Evolutionary conservation across 2,113 vertebrate genomes (phyloP).

Genomic region (Strix uralensis): DNA sequence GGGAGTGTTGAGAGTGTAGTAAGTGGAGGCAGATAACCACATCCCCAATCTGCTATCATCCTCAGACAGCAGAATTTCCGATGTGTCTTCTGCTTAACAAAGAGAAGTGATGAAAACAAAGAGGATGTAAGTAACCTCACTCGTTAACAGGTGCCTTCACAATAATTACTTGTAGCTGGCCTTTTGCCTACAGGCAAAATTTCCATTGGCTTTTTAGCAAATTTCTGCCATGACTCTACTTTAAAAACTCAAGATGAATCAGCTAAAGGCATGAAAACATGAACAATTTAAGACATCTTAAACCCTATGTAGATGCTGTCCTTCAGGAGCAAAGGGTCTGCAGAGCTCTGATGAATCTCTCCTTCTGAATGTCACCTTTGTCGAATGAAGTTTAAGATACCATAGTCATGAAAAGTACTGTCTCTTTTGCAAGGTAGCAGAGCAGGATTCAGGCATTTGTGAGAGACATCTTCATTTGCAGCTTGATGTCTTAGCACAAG

Average conservation of each 20-base stretch:
- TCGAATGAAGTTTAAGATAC: not conserved
- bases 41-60: not conserved
- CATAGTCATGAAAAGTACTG: not conserved
- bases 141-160: not conserved
- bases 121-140: not conserved
- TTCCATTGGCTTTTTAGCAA: not conserved
- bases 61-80: conserved; percentile 42
- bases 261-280: not conserved
- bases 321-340: not conserved
- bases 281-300: not conserved
- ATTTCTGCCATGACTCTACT: not conserved
- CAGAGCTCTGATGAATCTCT: not conserved
- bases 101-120: conserved; percentile 33
- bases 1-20: not conserved
- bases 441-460: not conserved
- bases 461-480: not conserved
- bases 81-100: conserved; percentile 17
- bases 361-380: not conserved
- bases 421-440: not conserved
- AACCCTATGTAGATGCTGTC: not conserved
- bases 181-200: not conserved
- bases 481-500: not conserved
- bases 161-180: not conserved
- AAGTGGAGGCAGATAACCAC: conserved; percentile 31
- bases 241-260: not conserved